These are phyloP conservation scores for Cephalopterus ornatus DNA, from an alignment of 2,113 vertebrate species.

Conservation along the genomic window DNA sequence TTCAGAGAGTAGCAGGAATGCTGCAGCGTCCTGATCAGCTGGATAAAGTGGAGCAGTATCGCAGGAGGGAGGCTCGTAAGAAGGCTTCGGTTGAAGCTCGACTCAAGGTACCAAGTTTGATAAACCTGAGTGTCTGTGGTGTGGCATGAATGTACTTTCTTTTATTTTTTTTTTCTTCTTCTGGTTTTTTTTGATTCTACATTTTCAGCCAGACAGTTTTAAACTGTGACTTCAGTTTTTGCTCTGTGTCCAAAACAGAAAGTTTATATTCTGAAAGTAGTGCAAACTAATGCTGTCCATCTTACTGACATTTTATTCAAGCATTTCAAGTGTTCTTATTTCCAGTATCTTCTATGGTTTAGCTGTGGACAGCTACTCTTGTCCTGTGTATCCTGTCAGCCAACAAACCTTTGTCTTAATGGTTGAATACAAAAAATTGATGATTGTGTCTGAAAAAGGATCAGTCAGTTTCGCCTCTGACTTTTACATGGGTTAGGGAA, in stretches of 20 bases:
- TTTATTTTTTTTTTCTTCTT: background rate
- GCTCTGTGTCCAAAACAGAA: background rate
- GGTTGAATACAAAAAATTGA: background rate
- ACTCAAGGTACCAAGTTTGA: slow-evolving; percentile 79
- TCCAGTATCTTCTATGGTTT: background rate
- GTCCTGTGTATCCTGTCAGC: background rate
- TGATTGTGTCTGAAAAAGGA: background rate
- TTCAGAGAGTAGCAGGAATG: slow-evolving; percentile 96
- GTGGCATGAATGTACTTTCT: background rate
- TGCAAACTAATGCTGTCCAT: background rate
- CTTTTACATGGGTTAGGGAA: background rate
- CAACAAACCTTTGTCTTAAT: background rate
- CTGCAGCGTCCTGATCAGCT: slow-evolving; percentile 95
- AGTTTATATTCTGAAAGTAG: background rate
- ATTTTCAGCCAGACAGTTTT: background rate
- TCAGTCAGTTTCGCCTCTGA: background rate
- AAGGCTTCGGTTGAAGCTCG: slow-evolving; percentile 97
- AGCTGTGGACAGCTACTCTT: background rate
- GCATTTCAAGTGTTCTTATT: background rate
- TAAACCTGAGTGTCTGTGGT: background rate
- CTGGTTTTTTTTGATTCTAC: background rate
- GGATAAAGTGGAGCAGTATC: slow-evolving; percentile 98
- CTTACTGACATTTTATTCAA: background rate
- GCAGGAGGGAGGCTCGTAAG: slow-evolving; percentile 92
- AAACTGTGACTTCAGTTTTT: background rate